A percentile compares a stretch with the other conserved stretches of the same genome.
These are phyloP conservation scores for Neodiprion pinetum DNA, from an alignment of 1,140 invertebrate genomes.

Conservation along the genomic window DNA sequence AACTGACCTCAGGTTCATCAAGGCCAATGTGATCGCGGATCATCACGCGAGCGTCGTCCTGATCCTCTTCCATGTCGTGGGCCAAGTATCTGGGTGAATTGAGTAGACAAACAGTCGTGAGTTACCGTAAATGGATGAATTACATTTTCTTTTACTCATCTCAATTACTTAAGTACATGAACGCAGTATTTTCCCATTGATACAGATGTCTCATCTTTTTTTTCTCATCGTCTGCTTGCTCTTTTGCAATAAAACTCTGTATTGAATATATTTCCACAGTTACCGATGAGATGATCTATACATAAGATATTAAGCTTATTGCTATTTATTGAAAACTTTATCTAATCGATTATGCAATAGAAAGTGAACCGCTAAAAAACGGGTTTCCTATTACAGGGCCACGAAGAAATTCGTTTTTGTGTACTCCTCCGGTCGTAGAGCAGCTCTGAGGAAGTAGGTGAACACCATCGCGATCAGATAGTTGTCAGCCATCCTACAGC, in stretches of 20 bases:
- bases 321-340: no score
- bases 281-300: no score
- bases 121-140: background rate
- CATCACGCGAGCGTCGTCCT: conserved; percentile 50
- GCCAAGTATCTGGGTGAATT: conserved; percentile 60
- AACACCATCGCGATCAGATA: conserved; percentile 69
- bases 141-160: background rate
- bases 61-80: conserved; percentile 70
- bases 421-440: conserved; percentile 58
- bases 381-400: conserved; percentile 58
- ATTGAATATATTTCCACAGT: no score
- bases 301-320: no score
- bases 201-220: no score
- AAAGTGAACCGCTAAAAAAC: no score
- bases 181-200: no score
- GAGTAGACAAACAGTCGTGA: conserved; percentile 4
- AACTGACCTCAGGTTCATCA: background rate
- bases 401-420: conserved; percentile 65
- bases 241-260: no score
- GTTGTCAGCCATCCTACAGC: conserved; percentile 57
- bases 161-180: background rate
- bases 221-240: no score
- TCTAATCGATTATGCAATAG: no score
- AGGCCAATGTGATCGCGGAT: background rate
- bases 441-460: conserved; percentile 66